Conservation (phyloP, 2,113 vertebrate species). For the Microtus richardsoni region DNA sequence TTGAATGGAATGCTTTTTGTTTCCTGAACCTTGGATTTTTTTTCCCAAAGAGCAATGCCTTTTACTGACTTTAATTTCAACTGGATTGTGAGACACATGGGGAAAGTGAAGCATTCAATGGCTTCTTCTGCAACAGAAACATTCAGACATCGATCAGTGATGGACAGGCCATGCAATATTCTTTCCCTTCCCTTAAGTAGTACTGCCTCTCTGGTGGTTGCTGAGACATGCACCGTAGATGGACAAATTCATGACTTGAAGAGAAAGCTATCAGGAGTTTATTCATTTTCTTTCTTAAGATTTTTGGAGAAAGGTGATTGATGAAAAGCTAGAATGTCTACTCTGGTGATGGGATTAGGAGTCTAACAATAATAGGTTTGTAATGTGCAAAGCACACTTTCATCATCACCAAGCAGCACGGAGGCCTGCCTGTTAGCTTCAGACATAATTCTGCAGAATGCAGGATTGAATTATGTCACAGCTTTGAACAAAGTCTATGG, state of each 20-base stretch:
- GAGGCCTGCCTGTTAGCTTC: conserved; percentile 3
- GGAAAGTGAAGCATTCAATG: conserved; percentile 19
- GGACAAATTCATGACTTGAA: neutral
- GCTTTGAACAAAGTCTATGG: neutral
- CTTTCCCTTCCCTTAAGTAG: neutral
- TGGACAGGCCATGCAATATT: neutral
- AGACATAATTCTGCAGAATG: neutral
- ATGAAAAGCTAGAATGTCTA: neutral
- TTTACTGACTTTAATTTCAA: conserved; percentile 43
- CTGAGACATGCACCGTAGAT: neutral
- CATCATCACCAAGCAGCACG: neutral
- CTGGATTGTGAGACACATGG: conserved; percentile 1
- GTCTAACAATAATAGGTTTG: conserved; percentile 14
- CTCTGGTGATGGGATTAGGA: neutral
- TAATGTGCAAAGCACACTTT: conserved; percentile 32
- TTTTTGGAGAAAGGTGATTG: conserved; percentile 28
- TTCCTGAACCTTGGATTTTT: conserved; percentile 36
- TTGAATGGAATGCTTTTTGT: conserved; percentile 52
- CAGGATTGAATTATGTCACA: neutral
- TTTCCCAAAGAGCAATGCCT: conserved; percentile 42
- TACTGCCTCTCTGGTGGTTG: neutral
- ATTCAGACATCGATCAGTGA: neutral
- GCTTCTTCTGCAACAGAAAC: conserved; percentile 9
- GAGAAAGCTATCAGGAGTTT: conserved; percentile 9
- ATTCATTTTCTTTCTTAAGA: conserved; percentile 2